These are phyloP conservation scores for Ochropleura leucogaster DNA, from an alignment of 2,888 invertebrate species.

Conservation along the genomic window DNA sequence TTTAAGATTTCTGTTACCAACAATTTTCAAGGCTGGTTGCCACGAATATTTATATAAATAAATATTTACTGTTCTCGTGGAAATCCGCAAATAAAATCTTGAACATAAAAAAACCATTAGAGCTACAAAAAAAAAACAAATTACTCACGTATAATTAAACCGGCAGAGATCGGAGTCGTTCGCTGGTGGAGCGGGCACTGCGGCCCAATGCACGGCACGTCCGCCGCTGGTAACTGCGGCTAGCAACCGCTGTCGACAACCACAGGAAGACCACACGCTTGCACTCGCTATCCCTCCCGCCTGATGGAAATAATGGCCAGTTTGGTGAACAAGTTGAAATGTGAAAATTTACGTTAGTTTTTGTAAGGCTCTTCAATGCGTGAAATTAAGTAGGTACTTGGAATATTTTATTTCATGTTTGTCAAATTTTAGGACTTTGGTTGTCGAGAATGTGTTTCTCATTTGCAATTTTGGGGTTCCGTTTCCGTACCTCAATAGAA, in stretches of 20 bases:
- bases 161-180: conserved; percentile 88
- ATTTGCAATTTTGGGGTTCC: too few species aligned
- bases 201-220: conserved; percentile 92
- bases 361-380: not conserved
- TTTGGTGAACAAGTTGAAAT: conserved; percentile 21
- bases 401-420: not conserved
- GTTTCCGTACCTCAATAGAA: too few species aligned
- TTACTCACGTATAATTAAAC: conserved; percentile 85
- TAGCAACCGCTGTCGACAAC: conserved; percentile 91
- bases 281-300: conserved; percentile 92
- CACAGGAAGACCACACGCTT: conserved; percentile 92
- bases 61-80: too few species aligned
- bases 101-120: not conserved
- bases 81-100: not conserved
- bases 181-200: conserved; percentile 87
- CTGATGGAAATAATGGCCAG: conserved; percentile 75
- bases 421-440: not conserved
- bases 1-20: too few species aligned
- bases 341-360: not conserved
- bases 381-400: too few species aligned
- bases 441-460: not conserved
- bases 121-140: conserved; percentile 8
- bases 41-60: too few species aligned
- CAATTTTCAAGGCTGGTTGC: too few species aligned
- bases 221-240: conserved; percentile 92